phyloP scores from a whole-genome alignment of 2,797 vertebrate species.

The Pseudochirops cupreus region DNA sequence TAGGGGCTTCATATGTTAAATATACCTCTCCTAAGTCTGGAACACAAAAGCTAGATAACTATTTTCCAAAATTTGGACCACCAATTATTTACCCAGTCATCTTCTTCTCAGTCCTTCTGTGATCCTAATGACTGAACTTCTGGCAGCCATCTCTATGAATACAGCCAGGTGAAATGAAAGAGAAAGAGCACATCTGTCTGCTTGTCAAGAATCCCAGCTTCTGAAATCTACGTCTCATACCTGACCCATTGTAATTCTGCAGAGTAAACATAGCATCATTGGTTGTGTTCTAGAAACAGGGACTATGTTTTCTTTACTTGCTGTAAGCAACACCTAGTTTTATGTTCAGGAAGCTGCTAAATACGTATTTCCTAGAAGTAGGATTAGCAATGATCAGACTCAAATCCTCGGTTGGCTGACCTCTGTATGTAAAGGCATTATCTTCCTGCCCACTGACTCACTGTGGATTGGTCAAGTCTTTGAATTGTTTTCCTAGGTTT shows the following conservation, averaged over 20 bases:
- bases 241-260: conserved; percentile 62
- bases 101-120: conserved; percentile 53
- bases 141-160: not conserved
- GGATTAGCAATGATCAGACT: conserved; percentile 64
- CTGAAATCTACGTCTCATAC: conserved; percentile 50
- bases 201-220: conserved; percentile 11
- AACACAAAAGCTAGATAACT: conserved; percentile 14
- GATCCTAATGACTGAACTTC: conserved; percentile 65
- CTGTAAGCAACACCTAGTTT: conserved; percentile 56
- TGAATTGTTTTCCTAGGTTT: not conserved
- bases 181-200: not conserved
- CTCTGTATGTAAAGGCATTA: not conserved
- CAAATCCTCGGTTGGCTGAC: conserved; percentile 41
- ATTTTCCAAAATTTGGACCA: conserved; percentile 45
- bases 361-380: conserved; percentile 46
- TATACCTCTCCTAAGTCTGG: conserved; percentile 28
- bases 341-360: conserved; percentile 52
- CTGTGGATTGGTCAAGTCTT: not conserved
- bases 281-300: conserved; percentile 67
- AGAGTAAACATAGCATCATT: conserved; percentile 62
- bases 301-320: conserved; percentile 67
- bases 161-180: conserved; percentile 48
- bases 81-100: conserved; percentile 36
- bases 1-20: conserved; percentile 33
- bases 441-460: not conserved